Base-by-base conservation (phyloP, 2,888 invertebrate genomes). In the Mythimna lalbum region DNA sequence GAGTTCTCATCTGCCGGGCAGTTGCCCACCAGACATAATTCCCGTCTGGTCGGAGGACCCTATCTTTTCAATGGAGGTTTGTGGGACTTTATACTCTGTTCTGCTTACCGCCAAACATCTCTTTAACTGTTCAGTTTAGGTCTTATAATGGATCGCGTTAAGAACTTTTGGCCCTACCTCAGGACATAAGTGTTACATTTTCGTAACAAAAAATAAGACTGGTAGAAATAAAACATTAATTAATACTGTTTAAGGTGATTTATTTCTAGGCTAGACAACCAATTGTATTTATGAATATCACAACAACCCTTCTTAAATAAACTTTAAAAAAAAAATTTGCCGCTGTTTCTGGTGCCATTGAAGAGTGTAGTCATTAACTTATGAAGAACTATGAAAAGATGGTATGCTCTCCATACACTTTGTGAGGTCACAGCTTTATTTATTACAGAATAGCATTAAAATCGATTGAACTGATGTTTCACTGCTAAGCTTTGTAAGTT, bases 401-500 rank as follows among this genome's bases (percentile, higher is more conserved):
- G n/a, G 14, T 27, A 49, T 21, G 3, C 10, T 12, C 31, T n/a
- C 19, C 21, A 7, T 3, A 7, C 17, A 39, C 27, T 39, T 56
- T 47, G 36, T 56, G 12, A 53, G 33, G 33, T 23, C 14, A 53
- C 21, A 63, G 31, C 2, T 56, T 53, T 53, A 19, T 7, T 21
- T 27, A 9, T 3, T 21, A 3, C 9, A 0, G 27, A 1, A n/a
- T 36, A n/a, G 5, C 31, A 31, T 31, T 12, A 31, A 21, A 53
- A 65, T 65, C 14, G 10, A 6, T 31, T 39, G 27, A 64, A n/a
- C 10, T 49, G n/a, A 39, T 19, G 21, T 12, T 4, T 9, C 1
- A 21, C 36, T 62, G 49, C 33, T 74, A 74, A 21, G 74, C 50
- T 55, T 66, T 60, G 12, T 53, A 71, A 17, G 19, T 76, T 57